Conservation (phyloP, 2,888 invertebrate genomes). For the Micoletzkya japonica region DNA sequence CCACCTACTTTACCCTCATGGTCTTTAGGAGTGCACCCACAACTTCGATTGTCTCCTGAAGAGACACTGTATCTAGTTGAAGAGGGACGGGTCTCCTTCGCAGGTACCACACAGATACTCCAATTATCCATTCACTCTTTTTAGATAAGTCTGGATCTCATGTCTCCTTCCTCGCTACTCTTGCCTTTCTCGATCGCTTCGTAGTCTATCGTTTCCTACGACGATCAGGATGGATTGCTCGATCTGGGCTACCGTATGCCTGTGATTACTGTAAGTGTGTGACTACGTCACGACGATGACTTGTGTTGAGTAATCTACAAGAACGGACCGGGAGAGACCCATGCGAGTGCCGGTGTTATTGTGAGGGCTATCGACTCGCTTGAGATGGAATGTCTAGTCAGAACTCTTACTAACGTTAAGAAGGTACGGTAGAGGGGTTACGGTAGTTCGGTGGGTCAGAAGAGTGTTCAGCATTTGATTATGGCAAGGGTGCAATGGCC, state of each 20-base stretch:
- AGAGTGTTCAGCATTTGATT: not conserved
- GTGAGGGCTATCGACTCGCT: conserved; percentile 6
- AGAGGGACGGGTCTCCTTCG: conserved; percentile 7
- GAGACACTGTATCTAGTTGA: conserved; percentile 19
- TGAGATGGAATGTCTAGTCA: conserved; percentile 2
- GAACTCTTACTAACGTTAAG: conserved; percentile 17
- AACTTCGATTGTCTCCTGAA: conserved; percentile 15
- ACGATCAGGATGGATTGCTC: conserved; percentile 40
- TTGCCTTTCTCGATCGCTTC: conserved; percentile 19
- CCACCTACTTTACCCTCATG: too few species aligned
- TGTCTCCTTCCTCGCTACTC: too few species aligned
- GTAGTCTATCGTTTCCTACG: conserved; percentile 35
- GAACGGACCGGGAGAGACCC: not conserved
- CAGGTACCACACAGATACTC: not conserved
- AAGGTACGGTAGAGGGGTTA: conserved; percentile 2
- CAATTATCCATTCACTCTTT: not conserved
- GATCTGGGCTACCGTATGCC: conserved; percentile 41
- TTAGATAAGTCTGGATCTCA: too few species aligned
- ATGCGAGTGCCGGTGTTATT: conserved; percentile 22
- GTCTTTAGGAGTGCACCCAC: too few species aligned
- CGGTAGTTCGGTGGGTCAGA: not conserved
- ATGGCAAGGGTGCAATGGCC: not conserved
- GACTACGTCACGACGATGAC: not conserved
- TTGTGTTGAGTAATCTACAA: conserved; percentile 21
- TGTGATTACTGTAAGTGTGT: conserved; percentile 43